A percentile compares a stretch with the other conserved stretches of the same genome.
phyloP scores from a whole-genome alignment of 2,888 invertebrate species.

The Zaprionus lineosus region DNA sequence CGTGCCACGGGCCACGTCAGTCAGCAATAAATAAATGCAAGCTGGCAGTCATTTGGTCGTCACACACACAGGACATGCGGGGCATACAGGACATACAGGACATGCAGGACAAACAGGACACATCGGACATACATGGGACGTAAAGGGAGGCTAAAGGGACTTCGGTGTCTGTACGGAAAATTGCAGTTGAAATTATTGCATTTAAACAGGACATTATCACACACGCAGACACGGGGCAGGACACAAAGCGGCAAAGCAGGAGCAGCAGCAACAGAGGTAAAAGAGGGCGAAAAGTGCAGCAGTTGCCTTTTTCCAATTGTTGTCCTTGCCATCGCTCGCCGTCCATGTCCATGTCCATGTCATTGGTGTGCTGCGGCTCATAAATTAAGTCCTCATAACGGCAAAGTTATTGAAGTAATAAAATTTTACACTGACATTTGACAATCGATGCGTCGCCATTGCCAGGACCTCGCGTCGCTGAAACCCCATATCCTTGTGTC shows the following conservation, averaged over 20 bases:
- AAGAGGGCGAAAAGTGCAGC: slow-evolving; percentile 71
- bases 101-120: slow-evolving; percentile 27
- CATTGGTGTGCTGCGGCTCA: slow-evolving; percentile 71
- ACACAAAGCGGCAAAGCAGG: slow-evolving; percentile 10
- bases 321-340: slow-evolving; percentile 42
- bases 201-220: slow-evolving; percentile 79
- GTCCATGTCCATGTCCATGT: slow-evolving; percentile 31
- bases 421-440: slow-evolving; percentile 82
- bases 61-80: slow-evolving; percentile 48
- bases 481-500: not conserved
- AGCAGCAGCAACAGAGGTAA: slow-evolving; percentile 33
- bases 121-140: too few species aligned
- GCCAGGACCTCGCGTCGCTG: slow-evolving; percentile 10
- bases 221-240: slow-evolving; percentile 35
- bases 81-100: slow-evolving; percentile 21
- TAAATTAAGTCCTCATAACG: slow-evolving; percentile 83
- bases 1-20: slow-evolving; percentile 63
- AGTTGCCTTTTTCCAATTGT: slow-evolving; percentile 67
- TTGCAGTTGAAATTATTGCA: slow-evolving; percentile 78
- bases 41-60: slow-evolving; percentile 80
- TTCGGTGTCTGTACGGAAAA: slow-evolving; percentile 43
- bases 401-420: slow-evolving; percentile 80
- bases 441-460: slow-evolving; percentile 79
- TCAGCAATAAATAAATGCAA: slow-evolving; percentile 80
- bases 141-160: slow-evolving; percentile 9